Percentiles rank a stretch among this genome's conserved stretches.
These are phyloP conservation scores for Phalangium opilio DNA, from an alignment of 2,888 invertebrate genomes.

Conservation along the genomic window DNA sequence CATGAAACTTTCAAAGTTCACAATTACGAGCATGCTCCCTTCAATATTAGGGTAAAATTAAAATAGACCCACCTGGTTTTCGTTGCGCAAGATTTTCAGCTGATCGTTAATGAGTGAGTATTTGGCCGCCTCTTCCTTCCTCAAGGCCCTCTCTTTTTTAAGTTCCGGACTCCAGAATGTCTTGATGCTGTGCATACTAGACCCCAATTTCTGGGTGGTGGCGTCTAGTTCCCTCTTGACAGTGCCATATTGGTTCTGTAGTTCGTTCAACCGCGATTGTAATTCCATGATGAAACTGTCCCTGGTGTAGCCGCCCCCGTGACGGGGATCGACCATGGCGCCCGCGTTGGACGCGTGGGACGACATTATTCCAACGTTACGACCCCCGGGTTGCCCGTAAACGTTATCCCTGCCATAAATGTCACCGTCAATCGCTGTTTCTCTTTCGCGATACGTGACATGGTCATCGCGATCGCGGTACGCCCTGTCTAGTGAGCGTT, in stretches of 20 bases:
- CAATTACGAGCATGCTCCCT: too few species aligned
- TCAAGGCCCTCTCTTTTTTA: constrained; percentile 87
- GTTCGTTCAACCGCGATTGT: constrained; percentile 83
- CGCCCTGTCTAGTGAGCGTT: constrained; percentile 47
- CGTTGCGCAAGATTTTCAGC: constrained; percentile 83
- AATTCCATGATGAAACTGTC: constrained; percentile 65
- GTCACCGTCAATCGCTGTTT: constrained; percentile 10
- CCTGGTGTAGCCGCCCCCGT: constrained; percentile 25
- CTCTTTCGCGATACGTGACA: constrained; percentile 10
- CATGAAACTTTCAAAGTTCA: too few species aligned
- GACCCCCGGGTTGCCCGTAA: not conserved
- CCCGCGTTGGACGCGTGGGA: too few species aligned
- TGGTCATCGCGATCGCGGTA: constrained; percentile 14
- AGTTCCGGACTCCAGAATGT: constrained; percentile 99
- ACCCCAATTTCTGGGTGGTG: constrained; percentile 92
- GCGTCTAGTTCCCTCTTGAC: constrained; percentile 85
- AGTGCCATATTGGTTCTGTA: constrained; percentile 78
- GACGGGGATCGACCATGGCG: not conserved
- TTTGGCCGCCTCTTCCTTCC: constrained; percentile 96
- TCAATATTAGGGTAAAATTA: too few species aligned
- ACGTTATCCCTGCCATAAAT: constrained; percentile 8
- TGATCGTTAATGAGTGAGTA: constrained; percentile 93
- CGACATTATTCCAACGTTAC: not conserved
- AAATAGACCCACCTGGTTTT: constrained; percentile 63
- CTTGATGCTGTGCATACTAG: constrained; percentile 99